Evolutionary conservation across 1,140 invertebrate genomes (phyloP), one percentile per base, ranked within the genome.

Genomic region (Lepidurus arcticus): DNA sequence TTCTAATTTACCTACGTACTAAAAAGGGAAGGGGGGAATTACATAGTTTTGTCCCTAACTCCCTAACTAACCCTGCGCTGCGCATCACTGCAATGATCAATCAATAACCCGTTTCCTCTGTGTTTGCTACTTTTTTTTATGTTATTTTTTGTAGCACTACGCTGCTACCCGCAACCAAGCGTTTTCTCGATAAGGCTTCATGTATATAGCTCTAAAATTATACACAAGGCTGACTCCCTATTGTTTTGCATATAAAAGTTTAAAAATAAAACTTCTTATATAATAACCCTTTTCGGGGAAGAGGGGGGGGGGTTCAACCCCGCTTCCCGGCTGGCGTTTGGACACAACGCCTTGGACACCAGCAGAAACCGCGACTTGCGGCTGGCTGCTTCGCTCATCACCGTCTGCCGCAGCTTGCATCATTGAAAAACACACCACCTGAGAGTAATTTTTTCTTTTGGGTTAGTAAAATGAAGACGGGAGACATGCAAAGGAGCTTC

Each of bases 51-150:
- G 47, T 13, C 26, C 26, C 26, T 26, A 26, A 26, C 34, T 34
- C 34, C 34, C 34, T n/a, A 65, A 9, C 53, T 65, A 13, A 34
- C 53, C 53, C 53, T 65, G 53, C 53, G 53, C 53, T 65, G 53
- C 53, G 53, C 53, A 65, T 65, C 45, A 10, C 45, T 47, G 45
- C 45, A 47, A 16, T 47, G 45, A 47, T 47, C 53, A 65, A 65
- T 65, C 53, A 65, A 65, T 65, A 65, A 65, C 53, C 21, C 53
- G 53, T 65, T 65, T 65, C 53, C 53, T 65, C 53, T 65, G 53
- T 21, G 53, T 65, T 47, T n/a, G 16, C 7, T 65, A 65, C 53
- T 21, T 65, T 21, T 65, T 65, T 21, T 1, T 16, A 21, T 13
- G 16, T 13, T 65, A 65, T 65, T 7, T 13, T 16, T 65, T 65